Percentiles rank a stretch among this genome's conserved stretches.
phyloP scores from a whole-genome alignment of 2,888 invertebrate species.

The Galerucella calmariensis region DNA sequence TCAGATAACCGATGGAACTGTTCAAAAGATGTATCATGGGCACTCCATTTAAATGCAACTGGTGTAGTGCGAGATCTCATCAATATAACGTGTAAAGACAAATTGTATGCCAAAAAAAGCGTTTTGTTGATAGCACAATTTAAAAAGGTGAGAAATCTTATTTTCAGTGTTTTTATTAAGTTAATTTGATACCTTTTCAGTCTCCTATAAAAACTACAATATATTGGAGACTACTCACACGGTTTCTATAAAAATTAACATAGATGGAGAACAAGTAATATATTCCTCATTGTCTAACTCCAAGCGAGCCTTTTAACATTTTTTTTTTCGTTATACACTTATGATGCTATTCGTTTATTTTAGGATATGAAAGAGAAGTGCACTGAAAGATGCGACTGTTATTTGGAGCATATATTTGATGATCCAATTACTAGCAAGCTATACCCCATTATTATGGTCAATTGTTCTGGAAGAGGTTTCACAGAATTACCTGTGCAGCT shows the following conservation, averaged over 20 bases:
- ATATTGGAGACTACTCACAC: no score
- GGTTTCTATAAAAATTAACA: no score
- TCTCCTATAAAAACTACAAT: no score
- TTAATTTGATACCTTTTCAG: no score
- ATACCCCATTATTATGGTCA: conserved; percentile 74
- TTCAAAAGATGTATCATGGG: conserved; percentile 73
- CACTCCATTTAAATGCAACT: conserved; percentile 68
- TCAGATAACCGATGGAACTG: conserved; percentile 79
- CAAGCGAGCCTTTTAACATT: no score
- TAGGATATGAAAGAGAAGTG: conserved; percentile 67
- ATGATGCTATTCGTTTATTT: conserved; percentile 19
- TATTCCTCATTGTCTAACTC: no score
- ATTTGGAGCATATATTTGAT: conserved; percentile 73
- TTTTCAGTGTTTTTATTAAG: no score
- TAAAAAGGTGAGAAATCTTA: conserved; percentile 67
- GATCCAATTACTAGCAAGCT: conserved; percentile 59
- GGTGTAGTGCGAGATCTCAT: conserved; percentile 69
- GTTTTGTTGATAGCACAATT: conserved; percentile 74
- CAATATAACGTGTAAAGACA: conserved; percentile 70
- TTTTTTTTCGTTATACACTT: no score
- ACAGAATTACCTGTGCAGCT: conserved; percentile 70
- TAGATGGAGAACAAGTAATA: no score
- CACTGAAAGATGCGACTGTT: conserved; percentile 72
- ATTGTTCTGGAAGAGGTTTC: conserved; percentile 72
- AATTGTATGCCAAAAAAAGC: conserved; percentile 72